These are phyloP conservation scores for Rhyzopertha dominica DNA, from an alignment of 1,140 invertebrate genomes.

Conservation along the genomic window DNA sequence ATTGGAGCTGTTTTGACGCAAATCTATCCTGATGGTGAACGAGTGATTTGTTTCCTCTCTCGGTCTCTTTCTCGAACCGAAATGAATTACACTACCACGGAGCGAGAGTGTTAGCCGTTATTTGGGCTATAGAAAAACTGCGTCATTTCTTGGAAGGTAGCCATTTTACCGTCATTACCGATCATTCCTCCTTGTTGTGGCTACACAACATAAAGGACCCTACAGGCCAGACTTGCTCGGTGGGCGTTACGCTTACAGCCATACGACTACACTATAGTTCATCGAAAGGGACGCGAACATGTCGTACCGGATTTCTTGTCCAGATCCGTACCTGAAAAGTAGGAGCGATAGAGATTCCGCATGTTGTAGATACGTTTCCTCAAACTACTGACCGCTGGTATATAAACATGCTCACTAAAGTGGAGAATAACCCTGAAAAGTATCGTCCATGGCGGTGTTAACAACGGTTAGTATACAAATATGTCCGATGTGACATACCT, in stretches of 20 bases:
- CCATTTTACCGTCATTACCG: conserved; percentile 47
- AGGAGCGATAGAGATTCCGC: too few species aligned
- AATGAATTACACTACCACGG: conserved; percentile 45
- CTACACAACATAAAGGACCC: conserved; percentile 44
- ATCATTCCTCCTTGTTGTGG: conserved; percentile 48
- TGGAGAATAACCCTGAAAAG: not conserved
- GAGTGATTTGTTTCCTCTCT: conserved; percentile 44
- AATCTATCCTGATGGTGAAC: conserved; percentile 19
- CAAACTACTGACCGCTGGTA: conserved; percentile 6
- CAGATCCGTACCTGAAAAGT: too few species aligned
- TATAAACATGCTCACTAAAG: not conserved
- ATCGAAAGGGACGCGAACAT: conserved; percentile 42
- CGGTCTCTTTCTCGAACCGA: conserved; percentile 39
- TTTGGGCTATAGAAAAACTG: conserved; percentile 45
- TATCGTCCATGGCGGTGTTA: not conserved
- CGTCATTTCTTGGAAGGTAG: conserved; percentile 44
- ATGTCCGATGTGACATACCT: too few species aligned
- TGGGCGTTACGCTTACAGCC: conserved; percentile 45
- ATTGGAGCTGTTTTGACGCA: conserved; percentile 36
- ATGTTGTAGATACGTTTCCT: too few species aligned
- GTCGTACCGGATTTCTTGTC: conserved; percentile 41
- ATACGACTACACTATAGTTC: conserved; percentile 42
- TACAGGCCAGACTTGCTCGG: conserved; percentile 40
- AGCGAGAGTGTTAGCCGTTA: conserved; percentile 48
- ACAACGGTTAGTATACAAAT: too few species aligned